A percentile compares a stretch with the other conserved stretches of the same genome.
phyloP scores from a whole-genome alignment of 2,888 invertebrate genomes.

The Nymphalis polychloros region DNA sequence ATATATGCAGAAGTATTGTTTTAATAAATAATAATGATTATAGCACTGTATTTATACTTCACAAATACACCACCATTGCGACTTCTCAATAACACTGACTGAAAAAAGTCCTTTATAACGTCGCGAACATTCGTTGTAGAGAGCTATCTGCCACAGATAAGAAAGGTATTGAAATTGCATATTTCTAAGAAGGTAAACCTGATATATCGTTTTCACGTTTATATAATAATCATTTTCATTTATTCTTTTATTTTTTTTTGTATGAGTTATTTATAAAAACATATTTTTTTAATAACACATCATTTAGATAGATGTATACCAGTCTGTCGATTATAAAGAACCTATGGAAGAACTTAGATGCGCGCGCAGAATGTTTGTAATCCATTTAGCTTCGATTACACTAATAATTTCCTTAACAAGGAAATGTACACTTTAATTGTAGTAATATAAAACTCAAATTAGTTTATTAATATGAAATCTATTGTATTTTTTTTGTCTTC shows the following conservation, averaged over 20 bases:
- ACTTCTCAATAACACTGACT: constrained; percentile 33
- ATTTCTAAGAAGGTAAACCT: too few relatives aligned
- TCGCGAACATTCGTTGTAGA: constrained; percentile 1
- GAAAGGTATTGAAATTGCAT: neutral
- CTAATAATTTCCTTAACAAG: constrained; percentile 3
- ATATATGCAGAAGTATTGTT: neutral
- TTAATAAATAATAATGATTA: neutral
- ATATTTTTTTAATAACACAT: neutral
- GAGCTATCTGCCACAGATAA: constrained; percentile 11
- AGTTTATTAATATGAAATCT: neutral
- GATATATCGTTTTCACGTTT: neutral
- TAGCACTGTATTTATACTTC: constrained; percentile 10
- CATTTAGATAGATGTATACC: neutral
- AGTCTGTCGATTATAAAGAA: constrained; percentile 47
- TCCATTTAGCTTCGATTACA: constrained; percentile 63
- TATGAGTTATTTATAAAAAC: neutral
- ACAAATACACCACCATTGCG: constrained; percentile 16
- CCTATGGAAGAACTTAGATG: constrained; percentile 53
- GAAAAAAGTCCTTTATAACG: constrained; percentile 47
- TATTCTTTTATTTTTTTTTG: neutral
- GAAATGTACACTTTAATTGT: constrained; percentile 1
- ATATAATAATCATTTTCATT: neutral
- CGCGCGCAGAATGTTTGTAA: constrained; percentile 76
- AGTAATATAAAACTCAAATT: neutral
- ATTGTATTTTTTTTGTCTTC: constrained; percentile 16